Percentiles rank a stretch among this genome's conserved stretches.
Conservation (phyloP, 2,113 vertebrate species). For the Isurus oxyrinchus region DNA sequence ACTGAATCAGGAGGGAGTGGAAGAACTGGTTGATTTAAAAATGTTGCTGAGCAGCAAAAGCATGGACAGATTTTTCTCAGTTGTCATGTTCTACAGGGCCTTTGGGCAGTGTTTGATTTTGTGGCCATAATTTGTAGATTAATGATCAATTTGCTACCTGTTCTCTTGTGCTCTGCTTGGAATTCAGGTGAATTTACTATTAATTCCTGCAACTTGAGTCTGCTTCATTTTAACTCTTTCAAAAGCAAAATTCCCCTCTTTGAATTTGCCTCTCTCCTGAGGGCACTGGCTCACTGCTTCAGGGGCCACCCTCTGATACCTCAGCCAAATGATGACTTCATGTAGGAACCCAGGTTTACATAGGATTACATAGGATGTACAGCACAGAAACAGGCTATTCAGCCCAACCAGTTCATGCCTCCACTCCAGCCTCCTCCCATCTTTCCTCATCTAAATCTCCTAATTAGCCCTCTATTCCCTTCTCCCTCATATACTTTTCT, state of each 20-base stretch:
- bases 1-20: not conserved
- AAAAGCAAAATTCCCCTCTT: not conserved
- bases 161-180: not conserved
- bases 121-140: not conserved
- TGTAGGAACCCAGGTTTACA: not conserved
- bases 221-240: not conserved
- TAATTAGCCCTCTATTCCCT: no score
- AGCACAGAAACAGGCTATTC: no score
- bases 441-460: no score
- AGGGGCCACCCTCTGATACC: not conserved
- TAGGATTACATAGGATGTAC: no score
- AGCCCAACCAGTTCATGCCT: no score
- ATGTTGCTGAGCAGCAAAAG: not conserved
- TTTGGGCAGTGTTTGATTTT: not conserved
- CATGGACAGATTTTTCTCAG: not conserved
- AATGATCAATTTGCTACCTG: not conserved
- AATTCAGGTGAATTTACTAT: not conserved
- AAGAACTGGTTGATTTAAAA: not conserved
- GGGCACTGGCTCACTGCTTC: not conserved
- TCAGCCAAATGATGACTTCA: not conserved
- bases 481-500: no score
- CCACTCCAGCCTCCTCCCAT: no score
- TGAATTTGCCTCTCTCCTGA: not conserved
- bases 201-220: not conserved
- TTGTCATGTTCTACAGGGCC: not conserved